Base-by-base conservation (phyloP, 2,888 invertebrate species). In the Xestobium rufovillosum region DNA sequence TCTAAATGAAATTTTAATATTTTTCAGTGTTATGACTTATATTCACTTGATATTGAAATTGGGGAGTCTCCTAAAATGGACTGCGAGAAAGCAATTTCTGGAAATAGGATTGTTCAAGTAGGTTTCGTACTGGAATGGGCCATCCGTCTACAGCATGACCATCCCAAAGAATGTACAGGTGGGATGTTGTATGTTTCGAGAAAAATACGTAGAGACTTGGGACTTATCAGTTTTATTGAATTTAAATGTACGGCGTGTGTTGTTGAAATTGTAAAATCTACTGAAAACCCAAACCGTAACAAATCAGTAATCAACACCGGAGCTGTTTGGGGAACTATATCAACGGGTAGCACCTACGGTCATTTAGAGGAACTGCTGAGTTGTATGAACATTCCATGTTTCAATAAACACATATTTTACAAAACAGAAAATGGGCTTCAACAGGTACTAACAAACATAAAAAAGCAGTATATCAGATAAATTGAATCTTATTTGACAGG, bases 31-130 rank as follows among this genome's bases (percentile, higher is more conserved):
- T n/a, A n/a, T n/a, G n/a, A n/a, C n/a, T n/a, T n/a, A n/a, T n/a
- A n/a, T n/a, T n/a, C n/a, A n/a, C n/a, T n/a, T n/a, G n/a, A n/a
- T n/a, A n/a, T n/a, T n/a, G n/a, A n/a, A n/a, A n/a, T n/a, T n/a
- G n/a, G n/a, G n/a, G n/a, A n/a, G n/a, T n/a, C n/a, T n/a, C n/a
- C n/a, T n/a, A n/a, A n/a, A n/a, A n/a, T n/a, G n/a, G n/a, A n/a
- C n/a, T n/a, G n/a, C n/a, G 9, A 15, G 10, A 36, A 36, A 36
- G 23, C 31, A 9, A 38, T 38, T 10, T 26, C 12, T 34, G 38
- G 38, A 6, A 38, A 38, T 26, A 34, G 38, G 14, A 38, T 38
- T 12, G 38, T 38, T 3, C 33, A 35, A 19, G 23, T 38, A 3
- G 38, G 34, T 9, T 38, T 23, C 28, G 27, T 38, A 9, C 3